Conservation (phyloP, 2,888 invertebrate genomes). For the Amblyjoppa proteus region DNA sequence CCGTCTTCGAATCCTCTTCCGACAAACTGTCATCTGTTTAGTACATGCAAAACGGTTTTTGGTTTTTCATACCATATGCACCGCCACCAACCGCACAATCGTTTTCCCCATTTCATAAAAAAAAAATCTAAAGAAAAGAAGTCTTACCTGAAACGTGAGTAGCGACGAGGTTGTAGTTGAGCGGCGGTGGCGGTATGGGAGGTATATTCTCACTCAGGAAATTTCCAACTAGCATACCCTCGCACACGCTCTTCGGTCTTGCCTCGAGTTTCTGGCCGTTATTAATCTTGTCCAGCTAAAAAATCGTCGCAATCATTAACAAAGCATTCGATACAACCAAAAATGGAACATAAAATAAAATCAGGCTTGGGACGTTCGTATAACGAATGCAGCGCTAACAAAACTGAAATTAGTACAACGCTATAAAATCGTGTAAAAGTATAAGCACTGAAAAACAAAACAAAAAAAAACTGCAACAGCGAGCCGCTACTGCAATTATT, state of each 20-base stretch:
- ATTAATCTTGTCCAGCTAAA: conserved; percentile 81
- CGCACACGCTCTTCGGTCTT: conserved; percentile 82
- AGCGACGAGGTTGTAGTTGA: conserved; percentile 86
- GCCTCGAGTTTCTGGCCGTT: conserved; percentile 76
- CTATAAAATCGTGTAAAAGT: background rate
- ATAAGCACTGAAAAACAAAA: conserved; percentile 8
- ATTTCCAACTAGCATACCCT: conserved; percentile 81
- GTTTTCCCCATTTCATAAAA: conserved; percentile 26
- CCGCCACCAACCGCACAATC: conserved; percentile 43
- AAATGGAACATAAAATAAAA: conserved; percentile 44
- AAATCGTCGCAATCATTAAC: conserved; percentile 43
- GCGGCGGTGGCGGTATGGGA: conserved; percentile 89
- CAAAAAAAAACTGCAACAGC: conserved; percentile 59
- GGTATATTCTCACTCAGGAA: conserved; percentile 87
- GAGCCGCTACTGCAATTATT: conserved; percentile 43
- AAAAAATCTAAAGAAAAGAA: background rate
- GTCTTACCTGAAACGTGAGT: conserved; percentile 79
- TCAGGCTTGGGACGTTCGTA: conserved; percentile 34
- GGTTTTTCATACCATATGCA: conserved; percentile 14
- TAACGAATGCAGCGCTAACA: conserved; percentile 31
- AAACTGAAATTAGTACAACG: conserved; percentile 39
- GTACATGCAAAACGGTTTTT: conserved; percentile 42
- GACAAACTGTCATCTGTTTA: conserved; percentile 86
- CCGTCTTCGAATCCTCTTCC: conserved; percentile 85
- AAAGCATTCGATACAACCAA: conserved; percentile 8